Evolutionary conservation across 2,888 invertebrate genomes (phyloP).

Genomic region (Sinhomidia bicolor): DNA sequence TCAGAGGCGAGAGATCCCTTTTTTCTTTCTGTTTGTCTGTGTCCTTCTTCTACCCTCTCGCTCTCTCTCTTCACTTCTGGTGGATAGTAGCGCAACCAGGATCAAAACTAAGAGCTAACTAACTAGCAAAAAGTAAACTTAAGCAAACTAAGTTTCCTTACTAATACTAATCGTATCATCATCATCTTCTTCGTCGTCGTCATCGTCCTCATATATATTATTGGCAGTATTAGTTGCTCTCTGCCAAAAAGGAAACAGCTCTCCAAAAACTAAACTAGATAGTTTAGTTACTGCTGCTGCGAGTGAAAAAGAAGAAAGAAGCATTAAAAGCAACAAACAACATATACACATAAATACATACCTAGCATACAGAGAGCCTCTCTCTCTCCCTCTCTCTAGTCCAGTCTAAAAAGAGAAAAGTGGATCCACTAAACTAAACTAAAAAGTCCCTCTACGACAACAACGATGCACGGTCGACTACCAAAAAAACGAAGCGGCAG

Average conservation of each 20-base stretch:
- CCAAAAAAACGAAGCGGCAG: not conserved
- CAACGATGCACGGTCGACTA: not conserved
- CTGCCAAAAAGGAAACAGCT: constrained; percentile 59
- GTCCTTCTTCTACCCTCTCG: not conserved
- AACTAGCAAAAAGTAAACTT: constrained; percentile 34
- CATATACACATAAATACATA: not conserved
- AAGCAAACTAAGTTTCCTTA: no score
- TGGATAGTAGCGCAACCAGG: not conserved
- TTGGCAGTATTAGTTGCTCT: constrained; percentile 40
- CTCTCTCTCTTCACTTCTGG: no score
- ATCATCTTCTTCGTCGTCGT: not conserved
- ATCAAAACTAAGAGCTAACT: constrained; percentile 5
- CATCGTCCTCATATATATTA: not conserved
- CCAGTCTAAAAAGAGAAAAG: not conserved
- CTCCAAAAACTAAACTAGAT: constrained; percentile 2
- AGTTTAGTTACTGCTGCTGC: not conserved
- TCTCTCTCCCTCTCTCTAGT: no score
- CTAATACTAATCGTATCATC: constrained; percentile 17
- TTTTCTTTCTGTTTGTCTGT: not conserved
- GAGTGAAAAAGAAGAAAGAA: not conserved
- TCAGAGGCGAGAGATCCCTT: constrained; percentile 17
- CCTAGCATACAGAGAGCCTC: no score
- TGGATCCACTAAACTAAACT: not conserved
- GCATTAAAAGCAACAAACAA: not conserved
- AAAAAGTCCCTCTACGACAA: constrained; percentile 16